Evolutionary conservation across 2,888 invertebrate species (phyloP).

Genomic region (Lepeophtheirus nordmannii): DNA sequence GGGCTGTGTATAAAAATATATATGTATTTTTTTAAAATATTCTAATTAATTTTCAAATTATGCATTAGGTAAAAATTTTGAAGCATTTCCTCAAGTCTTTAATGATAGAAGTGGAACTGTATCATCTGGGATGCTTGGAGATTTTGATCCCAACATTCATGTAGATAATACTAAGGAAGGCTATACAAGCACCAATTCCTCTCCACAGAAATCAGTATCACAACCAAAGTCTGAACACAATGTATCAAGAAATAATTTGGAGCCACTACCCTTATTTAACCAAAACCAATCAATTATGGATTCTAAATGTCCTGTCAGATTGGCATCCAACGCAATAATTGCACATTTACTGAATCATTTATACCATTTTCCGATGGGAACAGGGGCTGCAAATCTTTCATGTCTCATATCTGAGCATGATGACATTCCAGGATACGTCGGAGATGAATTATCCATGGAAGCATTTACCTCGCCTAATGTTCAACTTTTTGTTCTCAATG

Average conservation of each 20-base stretch:
- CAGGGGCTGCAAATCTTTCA: conserved; percentile 69
- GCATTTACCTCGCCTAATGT: conserved; percentile 70
- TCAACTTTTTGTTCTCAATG: conserved; percentile 66
- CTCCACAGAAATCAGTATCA: neutral
- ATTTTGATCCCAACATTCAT: conserved; percentile 30
- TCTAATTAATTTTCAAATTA: conserved; percentile 25
- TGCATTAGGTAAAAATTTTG: conserved; percentile 23
- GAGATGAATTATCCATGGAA: conserved; percentile 58
- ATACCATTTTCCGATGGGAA: conserved; percentile 75
- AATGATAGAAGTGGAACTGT: neutral
- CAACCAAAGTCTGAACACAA: conserved; percentile 1
- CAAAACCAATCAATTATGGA: neutral
- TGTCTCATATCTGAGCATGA: conserved; percentile 83
- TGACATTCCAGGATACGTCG: conserved; percentile 50
- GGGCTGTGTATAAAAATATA: too few relatives aligned
- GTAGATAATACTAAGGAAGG: conserved; percentile 30
- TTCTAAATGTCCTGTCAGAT: conserved; percentile 40
- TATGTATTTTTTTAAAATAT: conserved; percentile 27
- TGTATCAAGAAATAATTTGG: neutral
- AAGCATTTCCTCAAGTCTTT: conserved; percentile 11
- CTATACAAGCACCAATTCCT: conserved; percentile 25
- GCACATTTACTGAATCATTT: conserved; percentile 78
- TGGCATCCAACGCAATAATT: conserved; percentile 52
- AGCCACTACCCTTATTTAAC: neutral
- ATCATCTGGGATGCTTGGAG: conserved; percentile 27